Evolutionary conservation across 2,888 invertebrate genomes (phyloP).

Genomic region (Catocala sponsa): DNA sequence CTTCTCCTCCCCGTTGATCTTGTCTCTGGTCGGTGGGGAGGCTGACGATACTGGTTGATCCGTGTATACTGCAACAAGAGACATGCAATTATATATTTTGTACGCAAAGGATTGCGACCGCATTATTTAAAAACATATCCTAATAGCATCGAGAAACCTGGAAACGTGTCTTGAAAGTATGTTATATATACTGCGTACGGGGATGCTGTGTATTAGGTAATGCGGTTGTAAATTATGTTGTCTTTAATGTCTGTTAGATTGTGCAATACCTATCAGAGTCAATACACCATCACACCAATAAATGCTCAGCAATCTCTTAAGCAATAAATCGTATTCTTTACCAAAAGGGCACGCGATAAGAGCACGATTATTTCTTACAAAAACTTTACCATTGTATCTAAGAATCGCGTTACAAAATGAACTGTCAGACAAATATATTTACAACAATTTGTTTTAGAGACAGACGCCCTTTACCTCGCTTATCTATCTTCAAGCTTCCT

Average conservation of each 20-base stretch:
- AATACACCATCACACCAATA: too few relatives aligned
- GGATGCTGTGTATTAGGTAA: too few relatives aligned
- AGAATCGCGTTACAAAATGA: slow-evolving; percentile 2
- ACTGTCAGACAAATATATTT: slow-evolving; percentile 2
- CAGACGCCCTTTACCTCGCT: slow-evolving; percentile 11
- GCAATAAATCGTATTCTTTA: not conserved
- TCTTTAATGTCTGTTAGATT: too few relatives aligned
- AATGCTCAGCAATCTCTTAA: not conserved
- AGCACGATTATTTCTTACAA: not conserved
- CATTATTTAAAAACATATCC: not conserved
- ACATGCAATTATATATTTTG: not conserved
- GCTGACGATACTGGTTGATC: slow-evolving; percentile 93
- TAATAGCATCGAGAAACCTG: too few relatives aligned
- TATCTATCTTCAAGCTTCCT: slow-evolving; percentile 2
- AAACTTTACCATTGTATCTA: not conserved
- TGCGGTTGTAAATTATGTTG: too few relatives aligned
- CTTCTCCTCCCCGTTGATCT: slow-evolving; percentile 93
- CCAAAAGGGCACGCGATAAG: not conserved
- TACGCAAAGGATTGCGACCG: too few relatives aligned
- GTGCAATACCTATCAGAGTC: too few relatives aligned
- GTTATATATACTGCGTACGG: too few relatives aligned
- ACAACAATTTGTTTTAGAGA: slow-evolving; percentile 14
- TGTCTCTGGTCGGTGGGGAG: slow-evolving; percentile 93
- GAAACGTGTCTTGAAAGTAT: too few relatives aligned
- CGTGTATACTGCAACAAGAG: slow-evolving; percentile 85